These are phyloP conservation scores for Leguminivora glycinivorella DNA, from an alignment of 1,140 invertebrate genomes.

Conservation along the genomic window DNA sequence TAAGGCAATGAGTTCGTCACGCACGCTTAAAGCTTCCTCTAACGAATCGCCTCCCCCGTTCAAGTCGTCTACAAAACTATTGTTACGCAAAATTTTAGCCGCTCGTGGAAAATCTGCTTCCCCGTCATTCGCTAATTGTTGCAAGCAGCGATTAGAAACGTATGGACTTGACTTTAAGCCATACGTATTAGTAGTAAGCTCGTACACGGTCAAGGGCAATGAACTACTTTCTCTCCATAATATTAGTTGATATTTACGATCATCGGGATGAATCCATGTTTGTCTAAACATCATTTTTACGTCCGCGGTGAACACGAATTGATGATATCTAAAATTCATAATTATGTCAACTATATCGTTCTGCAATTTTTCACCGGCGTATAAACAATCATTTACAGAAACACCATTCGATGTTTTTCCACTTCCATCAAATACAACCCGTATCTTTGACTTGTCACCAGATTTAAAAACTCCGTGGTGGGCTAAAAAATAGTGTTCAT, in stretches of 20 bases:
- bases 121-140: slow-evolving; percentile 42
- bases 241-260: slow-evolving; percentile 61
- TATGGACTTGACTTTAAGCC: slow-evolving; percentile 56
- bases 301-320: slow-evolving; percentile 51
- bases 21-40: slow-evolving; percentile 12
- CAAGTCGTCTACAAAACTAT: slow-evolving; percentile 31
- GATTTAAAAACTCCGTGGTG: slow-evolving; percentile 31
- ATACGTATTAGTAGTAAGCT: slow-evolving; percentile 60
- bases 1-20: slow-evolving; percentile 28
- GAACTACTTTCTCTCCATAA: slow-evolving; percentile 31
- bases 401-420: slow-evolving; percentile 23
- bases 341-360: too few relatives aligned
- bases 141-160: slow-evolving; percentile 51
- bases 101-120: slow-evolving; percentile 7
- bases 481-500: slow-evolving; percentile 32
- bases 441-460: slow-evolving; percentile 13
- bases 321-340: slow-evolving; percentile 56
- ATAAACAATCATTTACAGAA: too few relatives aligned
- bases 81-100: slow-evolving; percentile 1
- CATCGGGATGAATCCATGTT: slow-evolving; percentile 49
- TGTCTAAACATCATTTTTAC: slow-evolving; percentile 69
- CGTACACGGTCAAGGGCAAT: slow-evolving; percentile 46
- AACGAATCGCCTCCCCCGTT: slow-evolving; percentile 24
- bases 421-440: slow-evolving; percentile 33
- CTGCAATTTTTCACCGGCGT: too few relatives aligned